Percentiles rank a stretch among this genome's conserved stretches.
Evolutionary conservation across 2,797 vertebrate genomes (phyloP).

Genomic region (Eospalax fontanierii): DNA sequence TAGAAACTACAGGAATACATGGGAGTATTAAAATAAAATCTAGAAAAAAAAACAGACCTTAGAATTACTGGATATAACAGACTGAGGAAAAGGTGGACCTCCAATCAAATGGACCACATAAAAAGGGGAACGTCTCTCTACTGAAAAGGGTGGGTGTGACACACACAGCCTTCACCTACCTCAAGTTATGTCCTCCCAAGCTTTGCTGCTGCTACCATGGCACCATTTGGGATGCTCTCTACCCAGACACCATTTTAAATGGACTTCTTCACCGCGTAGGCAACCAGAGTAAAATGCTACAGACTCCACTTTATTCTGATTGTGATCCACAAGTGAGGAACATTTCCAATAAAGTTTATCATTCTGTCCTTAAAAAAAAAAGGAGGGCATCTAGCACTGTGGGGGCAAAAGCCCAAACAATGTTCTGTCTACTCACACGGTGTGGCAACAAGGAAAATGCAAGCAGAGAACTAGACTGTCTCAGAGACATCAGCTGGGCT

Average conservation of each 20-base stretch:
- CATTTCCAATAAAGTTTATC: slow-evolving; percentile 93
- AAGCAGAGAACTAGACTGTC: neutral
- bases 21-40: neutral
- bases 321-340: slow-evolving; percentile 91
- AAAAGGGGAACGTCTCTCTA: neutral
- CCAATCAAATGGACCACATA: neutral
- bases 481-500: neutral
- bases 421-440: neutral
- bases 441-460: neutral
- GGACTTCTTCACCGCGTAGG: slow-evolving; percentile 89
- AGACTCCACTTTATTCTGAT: slow-evolving; percentile 95
- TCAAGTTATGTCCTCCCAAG: slow-evolving; percentile 82
- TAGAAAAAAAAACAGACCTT: too few species aligned
- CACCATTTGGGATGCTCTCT: slow-evolving; percentile 84
- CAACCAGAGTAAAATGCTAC: slow-evolving; percentile 89
- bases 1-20: too few species aligned
- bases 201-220: slow-evolving; percentile 88
- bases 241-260: slow-evolving; percentile 89
- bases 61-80: neutral
- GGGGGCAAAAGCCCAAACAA: neutral
- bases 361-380: slow-evolving; percentile 75
- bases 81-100: neutral
- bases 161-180: slow-evolving; percentile 78
- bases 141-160: slow-evolving; percentile 72
- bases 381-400: neutral